Evolutionary conservation across 2,113 vertebrate genomes (phyloP).

Genomic region (Rissa tridactyla): DNA sequence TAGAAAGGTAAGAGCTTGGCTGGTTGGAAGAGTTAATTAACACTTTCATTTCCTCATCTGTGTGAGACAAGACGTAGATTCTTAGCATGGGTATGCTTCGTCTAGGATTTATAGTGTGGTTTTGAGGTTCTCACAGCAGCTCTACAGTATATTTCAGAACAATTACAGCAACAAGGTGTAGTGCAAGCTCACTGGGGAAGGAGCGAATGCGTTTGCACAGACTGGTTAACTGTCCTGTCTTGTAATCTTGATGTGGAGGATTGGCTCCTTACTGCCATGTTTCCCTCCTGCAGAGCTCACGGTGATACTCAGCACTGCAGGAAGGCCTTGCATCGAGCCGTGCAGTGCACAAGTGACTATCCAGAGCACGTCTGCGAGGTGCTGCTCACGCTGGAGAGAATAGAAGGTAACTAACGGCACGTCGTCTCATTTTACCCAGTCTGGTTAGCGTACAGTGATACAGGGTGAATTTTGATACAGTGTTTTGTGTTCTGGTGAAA

Average conservation of each 20-base stretch:
- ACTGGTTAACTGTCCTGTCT: too few species aligned
- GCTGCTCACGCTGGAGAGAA: conserved; percentile 91
- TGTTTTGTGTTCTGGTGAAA: not conserved
- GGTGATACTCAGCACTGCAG: conserved; percentile 90
- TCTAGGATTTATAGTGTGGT: not conserved
- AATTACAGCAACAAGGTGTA: too few species aligned
- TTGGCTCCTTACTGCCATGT: not conserved
- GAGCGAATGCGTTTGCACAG: fast-evolving
- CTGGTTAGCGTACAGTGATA: not conserved
- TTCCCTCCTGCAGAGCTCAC: conserved; percentile 76
- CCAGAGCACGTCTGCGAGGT: conserved; percentile 97
- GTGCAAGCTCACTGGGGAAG: not conserved
- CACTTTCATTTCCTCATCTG: not conserved
- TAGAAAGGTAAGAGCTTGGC: conserved; percentile 82
- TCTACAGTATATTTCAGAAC: not conserved
- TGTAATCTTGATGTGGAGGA: not conserved
- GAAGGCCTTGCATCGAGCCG: conserved; percentile 92
- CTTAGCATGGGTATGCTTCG: fast-evolving
- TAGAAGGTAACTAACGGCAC: conserved; percentile 79
- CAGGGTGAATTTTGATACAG: not conserved
- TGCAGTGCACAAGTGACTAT: conserved; percentile 95
- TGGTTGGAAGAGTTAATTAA: too few species aligned
- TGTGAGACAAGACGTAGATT: not conserved
- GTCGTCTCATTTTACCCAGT: fast-evolving
- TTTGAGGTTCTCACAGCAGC: not conserved